Evolutionary conservation across 2,888 invertebrate species (phyloP), one percentile per base, ranked within the genome.

Genomic region (Boloria selene): DNA sequence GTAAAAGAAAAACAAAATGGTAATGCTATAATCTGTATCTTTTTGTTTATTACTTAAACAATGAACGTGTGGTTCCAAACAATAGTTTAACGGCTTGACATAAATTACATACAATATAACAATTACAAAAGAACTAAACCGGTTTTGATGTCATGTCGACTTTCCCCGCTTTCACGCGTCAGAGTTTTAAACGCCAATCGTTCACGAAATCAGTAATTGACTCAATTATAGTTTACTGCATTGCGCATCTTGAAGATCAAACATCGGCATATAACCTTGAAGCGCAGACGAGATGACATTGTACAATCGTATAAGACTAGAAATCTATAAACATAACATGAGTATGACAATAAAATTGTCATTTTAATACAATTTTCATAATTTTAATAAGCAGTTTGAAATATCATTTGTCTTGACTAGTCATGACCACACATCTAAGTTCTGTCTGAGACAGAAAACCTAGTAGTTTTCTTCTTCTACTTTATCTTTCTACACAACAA

Each of bases 91-190:
- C 47, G 47, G 47, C 49, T 66, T 62, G 62, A 66, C 66, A 66
- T 56, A 65, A 65, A 59, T 56, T 55, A 61, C 49, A 58, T 53
- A 65, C 58, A 65, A 66, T 53, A 52, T 61, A 67, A 72, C 61
- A 69, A 77, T 79, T 79, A 81, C 76, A 80, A 80, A 80, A 81
- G 77, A 79, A 73, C 78, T 77, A 69, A 83, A 86, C 85, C 86
- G 85, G 87, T 87, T 80, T 74, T 74, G 78, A 79, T 79, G 76
- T 75, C 75, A 73, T 74, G 76, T 74, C 74, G 73, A 87, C 90
- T 90, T 90, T 90, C 90, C 79, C 90, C 85, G 79, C 86, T 89
- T 87, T 87, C 90, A 84, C 86, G 82, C 81, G 73, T 84, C 80
- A 82, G 77, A 75, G 79, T 73, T 73, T 67, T 75, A 74, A 64